phyloP scores from a whole-genome alignment of 2,888 invertebrate species.

The Anticlea derivata region DNA sequence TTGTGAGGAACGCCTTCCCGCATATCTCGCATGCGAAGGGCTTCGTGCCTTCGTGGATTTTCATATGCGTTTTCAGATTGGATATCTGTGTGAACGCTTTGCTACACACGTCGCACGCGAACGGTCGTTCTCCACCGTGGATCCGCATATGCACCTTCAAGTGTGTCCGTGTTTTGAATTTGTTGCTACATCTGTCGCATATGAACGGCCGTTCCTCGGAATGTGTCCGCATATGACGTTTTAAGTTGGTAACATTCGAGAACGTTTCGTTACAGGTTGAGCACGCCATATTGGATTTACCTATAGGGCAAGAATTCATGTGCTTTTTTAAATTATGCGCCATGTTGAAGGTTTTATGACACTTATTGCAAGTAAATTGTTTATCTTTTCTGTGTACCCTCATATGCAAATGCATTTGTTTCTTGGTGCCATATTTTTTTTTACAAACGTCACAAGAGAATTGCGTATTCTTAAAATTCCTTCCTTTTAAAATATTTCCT shows the following conservation, averaged over 20 bases:
- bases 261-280: neutral
- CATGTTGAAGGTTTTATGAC: neutral
- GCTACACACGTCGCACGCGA: conserved; percentile 1
- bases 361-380: neutral
- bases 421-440: neutral
- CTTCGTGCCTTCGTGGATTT: conserved; percentile 7
- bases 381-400: neutral
- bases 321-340: conserved; percentile 1
- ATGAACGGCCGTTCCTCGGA: conserved; percentile 12
- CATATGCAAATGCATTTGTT: neutral
- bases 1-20: conserved; percentile 6
- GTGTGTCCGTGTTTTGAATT: conserved; percentile 5
- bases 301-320: neutral
- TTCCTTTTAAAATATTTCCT: neutral
- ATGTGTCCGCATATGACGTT: neutral
- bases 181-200: conserved; percentile 12
- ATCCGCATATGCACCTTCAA: conserved; percentile 8
- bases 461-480: neutral
- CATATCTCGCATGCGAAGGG: conserved; percentile 13
- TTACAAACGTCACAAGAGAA: conserved; percentile 1
- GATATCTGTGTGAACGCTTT: conserved; percentile 10
- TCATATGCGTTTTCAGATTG: conserved; percentile 9
- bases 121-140: conserved; percentile 11
- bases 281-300: neutral
- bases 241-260: neutral